Evolutionary conservation across 2,113 vertebrate species (phyloP), one percentile per base, ranked within the genome.

Genomic region (Anser brachyrhynchus): DNA sequence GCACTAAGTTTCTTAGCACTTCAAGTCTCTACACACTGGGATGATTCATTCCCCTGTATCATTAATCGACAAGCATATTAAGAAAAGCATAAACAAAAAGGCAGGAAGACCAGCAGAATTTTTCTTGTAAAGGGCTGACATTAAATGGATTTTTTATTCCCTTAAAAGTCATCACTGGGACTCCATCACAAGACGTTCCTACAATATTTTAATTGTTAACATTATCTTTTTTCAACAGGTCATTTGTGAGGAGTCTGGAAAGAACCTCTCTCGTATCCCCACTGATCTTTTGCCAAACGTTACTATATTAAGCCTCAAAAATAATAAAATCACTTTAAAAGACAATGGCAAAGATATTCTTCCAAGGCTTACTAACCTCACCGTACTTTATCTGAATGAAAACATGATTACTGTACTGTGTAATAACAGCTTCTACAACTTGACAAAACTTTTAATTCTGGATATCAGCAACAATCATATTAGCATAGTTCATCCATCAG

Each of bases 401-500:
- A 99, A 99, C 67, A 61, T 29, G 29, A 96, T 99, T 77, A 93
- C 21, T 54, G 29, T 59, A 23, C 87, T 99, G 85, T 33, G 64
- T n/a, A 98, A 92, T 25, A 88, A 96, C 15, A 98, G 89, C 75
- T 99, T 99, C 92, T 61, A 61, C 43, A 97, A 62, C 20, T 93
- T 98, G 11, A 95, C 97, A 58, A 82, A 96, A 5, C 98, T 99
- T 57, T 6, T 61, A 90, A 93, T 97, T 94, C 97, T 99, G 88
- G 98, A 98, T 88, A 94, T 99, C 11, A 97, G 98, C 87, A 94
- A 93, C 71, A 99, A 99, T 87, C 87, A 37, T 14, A 98, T 99
- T 84, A 93, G 54, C 39, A 93, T 67, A 80, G 94, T 99, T 93
- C 94, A 98, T 64, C 95, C 93, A 37, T 88, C 79, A 66, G 97